A percentile compares a stretch with the other conserved stretches of the same genome.
phyloP scores from a whole-genome alignment of 2,113 vertebrate species.

The Leptocoma aspasia region DNA sequence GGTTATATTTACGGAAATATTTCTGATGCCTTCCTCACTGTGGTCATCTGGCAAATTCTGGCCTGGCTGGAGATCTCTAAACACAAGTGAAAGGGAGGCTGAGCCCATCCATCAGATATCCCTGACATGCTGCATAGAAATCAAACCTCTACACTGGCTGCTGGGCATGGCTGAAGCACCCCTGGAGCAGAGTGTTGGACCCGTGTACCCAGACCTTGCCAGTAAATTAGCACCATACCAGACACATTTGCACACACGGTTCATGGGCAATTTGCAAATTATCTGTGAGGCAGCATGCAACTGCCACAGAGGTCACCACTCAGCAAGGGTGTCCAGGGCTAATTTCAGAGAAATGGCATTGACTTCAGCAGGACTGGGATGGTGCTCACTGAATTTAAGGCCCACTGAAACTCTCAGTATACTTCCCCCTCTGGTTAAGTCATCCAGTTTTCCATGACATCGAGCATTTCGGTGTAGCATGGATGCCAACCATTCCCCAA shows the following conservation, averaged over 20 bases:
- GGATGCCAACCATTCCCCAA: neutral
- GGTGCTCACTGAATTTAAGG: neutral
- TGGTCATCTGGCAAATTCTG: neutral
- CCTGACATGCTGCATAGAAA: neutral
- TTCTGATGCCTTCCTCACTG: neutral
- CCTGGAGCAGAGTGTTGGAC: neutral
- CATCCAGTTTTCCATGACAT: neutral
- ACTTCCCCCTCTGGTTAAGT: neutral
- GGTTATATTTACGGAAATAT: neutral
- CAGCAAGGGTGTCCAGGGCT: neutral
- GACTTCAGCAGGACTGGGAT: neutral
- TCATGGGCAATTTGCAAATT: neutral
- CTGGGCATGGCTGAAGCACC: neutral
- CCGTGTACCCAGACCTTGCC: neutral
- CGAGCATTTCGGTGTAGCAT: rapidly evolving
- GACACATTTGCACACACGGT: neutral
- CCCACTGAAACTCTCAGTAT: neutral
- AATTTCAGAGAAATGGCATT: neutral
- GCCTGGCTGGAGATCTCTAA: neutral
- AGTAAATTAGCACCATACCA: neutral
- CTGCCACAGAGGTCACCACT: neutral
- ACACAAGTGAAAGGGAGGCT: neutral
- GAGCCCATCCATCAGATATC: neutral
- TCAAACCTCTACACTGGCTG: neutral
- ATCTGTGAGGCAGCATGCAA: neutral